phyloP scores from a whole-genome alignment of 2,797 vertebrate species.

The Channa striata region DNA sequence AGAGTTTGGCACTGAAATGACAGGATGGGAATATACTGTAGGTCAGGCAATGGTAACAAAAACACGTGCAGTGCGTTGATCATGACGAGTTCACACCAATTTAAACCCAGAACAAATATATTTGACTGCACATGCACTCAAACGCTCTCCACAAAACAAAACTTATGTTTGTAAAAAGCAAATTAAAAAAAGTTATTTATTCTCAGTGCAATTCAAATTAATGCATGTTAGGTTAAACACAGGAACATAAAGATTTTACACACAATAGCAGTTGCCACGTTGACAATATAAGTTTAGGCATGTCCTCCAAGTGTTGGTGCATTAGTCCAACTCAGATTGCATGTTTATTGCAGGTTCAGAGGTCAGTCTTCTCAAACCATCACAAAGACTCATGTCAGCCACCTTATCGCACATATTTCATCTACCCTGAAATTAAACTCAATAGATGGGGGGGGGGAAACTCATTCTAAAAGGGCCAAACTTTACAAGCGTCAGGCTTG shows the following conservation, averaged over 20 bases:
- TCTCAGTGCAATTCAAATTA: constrained; percentile 28
- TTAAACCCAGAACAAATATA: constrained; percentile 8
- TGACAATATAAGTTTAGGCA: constrained; percentile 8
- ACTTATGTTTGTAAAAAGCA: constrained; percentile 17
- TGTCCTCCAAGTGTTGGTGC: constrained; percentile 11
- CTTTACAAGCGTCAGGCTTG: neutral
- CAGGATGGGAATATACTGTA: constrained; percentile 43
- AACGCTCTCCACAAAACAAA: neutral
- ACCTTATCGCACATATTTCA: constrained; percentile 7
- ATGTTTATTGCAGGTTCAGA: constrained; percentile 33
- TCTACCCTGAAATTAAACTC: constrained; percentile 16
- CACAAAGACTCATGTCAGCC: neutral
- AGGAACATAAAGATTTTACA: neutral
- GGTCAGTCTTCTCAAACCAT: constrained; percentile 10
- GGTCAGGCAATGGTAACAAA: constrained; percentile 17
- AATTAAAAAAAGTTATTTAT: neutral
- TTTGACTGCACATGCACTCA: constrained; percentile 14
- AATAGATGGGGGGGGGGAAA: neutral
- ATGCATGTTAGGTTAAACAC: constrained; percentile 29
- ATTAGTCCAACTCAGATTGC: constrained; percentile 20
- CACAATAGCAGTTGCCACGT: constrained; percentile 14
- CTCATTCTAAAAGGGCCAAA: neutral
- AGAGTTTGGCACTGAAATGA: constrained; percentile 43
- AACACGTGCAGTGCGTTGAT: constrained; percentile 24
- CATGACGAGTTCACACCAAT: neutral